These are phyloP conservation scores for Sinelater perroti DNA, from an alignment of 2,888 invertebrate genomes.

Conservation along the genomic window DNA sequence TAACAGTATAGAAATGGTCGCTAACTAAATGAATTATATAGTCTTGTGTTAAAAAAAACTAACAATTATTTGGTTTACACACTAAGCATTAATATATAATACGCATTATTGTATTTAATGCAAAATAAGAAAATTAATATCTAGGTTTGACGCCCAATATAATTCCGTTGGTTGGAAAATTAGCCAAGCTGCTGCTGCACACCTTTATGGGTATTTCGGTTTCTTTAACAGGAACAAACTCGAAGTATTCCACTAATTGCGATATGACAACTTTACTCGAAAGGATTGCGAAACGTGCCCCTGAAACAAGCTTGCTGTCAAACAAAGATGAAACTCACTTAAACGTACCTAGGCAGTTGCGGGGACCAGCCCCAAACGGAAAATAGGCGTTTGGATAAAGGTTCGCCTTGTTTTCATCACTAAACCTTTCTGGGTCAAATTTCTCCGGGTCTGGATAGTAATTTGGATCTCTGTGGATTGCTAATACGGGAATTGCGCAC, in stretches of 20 bases:
- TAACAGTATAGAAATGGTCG: too few species aligned
- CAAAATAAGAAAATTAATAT: too few species aligned
- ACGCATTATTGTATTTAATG: too few species aligned
- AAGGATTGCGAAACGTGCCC: constrained; percentile 47
- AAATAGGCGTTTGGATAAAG: constrained; percentile 63
- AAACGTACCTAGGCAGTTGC: constrained; percentile 53
- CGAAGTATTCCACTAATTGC: constrained; percentile 49
- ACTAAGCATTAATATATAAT: too few species aligned
- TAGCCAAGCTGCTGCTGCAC: constrained; percentile 38
- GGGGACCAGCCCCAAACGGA: constrained; percentile 62
- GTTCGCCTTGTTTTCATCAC: constrained; percentile 62
- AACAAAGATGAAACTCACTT: neutral
- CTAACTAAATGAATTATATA: too few species aligned
- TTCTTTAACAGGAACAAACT: constrained; percentile 49
- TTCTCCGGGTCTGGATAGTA: constrained; percentile 64
- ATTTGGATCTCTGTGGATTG: constrained; percentile 65
- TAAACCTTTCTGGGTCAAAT: constrained; percentile 65
- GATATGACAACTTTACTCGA: constrained; percentile 45
- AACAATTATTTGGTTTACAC: too few species aligned
- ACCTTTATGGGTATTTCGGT: constrained; percentile 48
- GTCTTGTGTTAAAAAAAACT: too few species aligned
- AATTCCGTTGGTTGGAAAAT: constrained; percentile 46
- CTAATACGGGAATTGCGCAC: constrained; percentile 61
- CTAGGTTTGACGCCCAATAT: constrained; percentile 48
- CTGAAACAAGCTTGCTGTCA: neutral